phyloP scores from a whole-genome alignment of 1,140 invertebrate genomes.

The Orius insidiosus region DNA sequence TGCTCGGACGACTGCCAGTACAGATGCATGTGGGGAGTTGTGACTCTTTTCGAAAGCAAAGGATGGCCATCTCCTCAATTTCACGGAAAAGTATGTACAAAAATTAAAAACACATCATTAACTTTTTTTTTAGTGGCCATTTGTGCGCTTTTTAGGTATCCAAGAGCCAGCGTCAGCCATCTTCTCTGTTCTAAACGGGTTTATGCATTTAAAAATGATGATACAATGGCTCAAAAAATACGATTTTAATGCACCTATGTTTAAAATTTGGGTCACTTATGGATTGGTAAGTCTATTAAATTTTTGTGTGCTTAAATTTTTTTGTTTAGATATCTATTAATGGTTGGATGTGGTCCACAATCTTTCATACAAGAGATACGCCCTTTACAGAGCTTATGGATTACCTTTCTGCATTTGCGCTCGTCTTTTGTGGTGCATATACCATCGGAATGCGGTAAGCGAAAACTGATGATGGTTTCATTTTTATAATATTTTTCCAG shows the following conservation, averaged over 20 bases:
- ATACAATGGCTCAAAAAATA: too few relatives aligned
- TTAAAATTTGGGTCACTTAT: conserved; percentile 73
- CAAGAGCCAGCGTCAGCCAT: conserved; percentile 90
- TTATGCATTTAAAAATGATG: conserved; percentile 53
- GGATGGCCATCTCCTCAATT: conserved; percentile 72
- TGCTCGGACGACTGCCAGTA: conserved; percentile 75
- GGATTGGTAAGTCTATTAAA: conserved; percentile 55
- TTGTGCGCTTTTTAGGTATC: conserved; percentile 68
- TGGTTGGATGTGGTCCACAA: conserved; percentile 83
- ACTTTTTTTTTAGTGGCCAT: conserved; percentile 92
- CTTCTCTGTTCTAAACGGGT: conserved; percentile 78
- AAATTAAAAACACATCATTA: too few relatives aligned
- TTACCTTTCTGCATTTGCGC: conserved; percentile 67
- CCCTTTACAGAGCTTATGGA: conserved; percentile 86
- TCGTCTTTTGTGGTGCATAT: conserved; percentile 49
- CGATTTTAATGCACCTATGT: too few relatives aligned
- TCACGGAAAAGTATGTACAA: conserved; percentile 69
- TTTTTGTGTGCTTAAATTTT: too few relatives aligned
- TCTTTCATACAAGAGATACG: conserved; percentile 80
- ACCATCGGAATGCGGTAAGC: conserved; percentile 42
- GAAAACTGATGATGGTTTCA: too few relatives aligned
- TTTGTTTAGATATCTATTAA: conserved; percentile 66
- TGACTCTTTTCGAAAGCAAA: conserved; percentile 51
- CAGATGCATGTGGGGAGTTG: conserved; percentile 85
- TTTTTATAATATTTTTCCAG: too few relatives aligned